These are phyloP conservation scores for Macrobrachium nipponense DNA, from an alignment of 1,140 invertebrate genomes.

Conservation along the genomic window DNA sequence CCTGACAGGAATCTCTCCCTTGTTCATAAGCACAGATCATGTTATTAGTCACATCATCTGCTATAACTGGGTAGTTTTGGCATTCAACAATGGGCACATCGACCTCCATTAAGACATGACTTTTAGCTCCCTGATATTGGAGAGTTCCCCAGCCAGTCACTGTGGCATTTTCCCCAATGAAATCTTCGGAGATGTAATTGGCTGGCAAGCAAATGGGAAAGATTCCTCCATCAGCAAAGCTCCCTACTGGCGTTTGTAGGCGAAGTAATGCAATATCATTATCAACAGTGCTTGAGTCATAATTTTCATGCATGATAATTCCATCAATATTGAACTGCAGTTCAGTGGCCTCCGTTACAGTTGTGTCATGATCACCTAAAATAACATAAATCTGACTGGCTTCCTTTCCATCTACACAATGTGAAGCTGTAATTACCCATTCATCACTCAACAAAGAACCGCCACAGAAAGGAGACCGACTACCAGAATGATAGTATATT, in stretches of 20 bases:
- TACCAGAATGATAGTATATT: background rate
- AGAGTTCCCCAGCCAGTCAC: slow-evolving; percentile 76
- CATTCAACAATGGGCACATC: slow-evolving; percentile 71
- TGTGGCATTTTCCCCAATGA: slow-evolving; percentile 67
- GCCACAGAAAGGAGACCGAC: slow-evolving; percentile 78
- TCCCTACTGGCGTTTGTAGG: slow-evolving; percentile 70
- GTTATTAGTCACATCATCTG: slow-evolving; percentile 29
- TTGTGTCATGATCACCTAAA: slow-evolving; percentile 76
- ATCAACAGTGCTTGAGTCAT: slow-evolving; percentile 65
- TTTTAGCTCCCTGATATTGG: slow-evolving; percentile 71
- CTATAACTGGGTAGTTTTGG: background rate
- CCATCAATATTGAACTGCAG: slow-evolving; percentile 44
- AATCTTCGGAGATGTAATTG: slow-evolving; percentile 69
- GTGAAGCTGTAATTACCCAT: slow-evolving; percentile 89
- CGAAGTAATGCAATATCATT: slow-evolving; percentile 77
- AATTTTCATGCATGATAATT: slow-evolving; percentile 68
- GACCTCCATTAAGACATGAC: slow-evolving; percentile 73
- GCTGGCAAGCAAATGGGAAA: slow-evolving; percentile 79
- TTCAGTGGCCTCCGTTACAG: background rate
- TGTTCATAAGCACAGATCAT: slow-evolving; percentile 45
- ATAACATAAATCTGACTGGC: slow-evolving; percentile 87
- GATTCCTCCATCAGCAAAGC: slow-evolving; percentile 69
- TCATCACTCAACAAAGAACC: slow-evolving; percentile 86
- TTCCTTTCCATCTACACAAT: slow-evolving; percentile 81
- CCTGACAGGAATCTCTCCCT: slow-evolving; percentile 56